Conservation (phyloP, 2,113 vertebrate genomes). For the Gavialis gangeticus region DNA sequence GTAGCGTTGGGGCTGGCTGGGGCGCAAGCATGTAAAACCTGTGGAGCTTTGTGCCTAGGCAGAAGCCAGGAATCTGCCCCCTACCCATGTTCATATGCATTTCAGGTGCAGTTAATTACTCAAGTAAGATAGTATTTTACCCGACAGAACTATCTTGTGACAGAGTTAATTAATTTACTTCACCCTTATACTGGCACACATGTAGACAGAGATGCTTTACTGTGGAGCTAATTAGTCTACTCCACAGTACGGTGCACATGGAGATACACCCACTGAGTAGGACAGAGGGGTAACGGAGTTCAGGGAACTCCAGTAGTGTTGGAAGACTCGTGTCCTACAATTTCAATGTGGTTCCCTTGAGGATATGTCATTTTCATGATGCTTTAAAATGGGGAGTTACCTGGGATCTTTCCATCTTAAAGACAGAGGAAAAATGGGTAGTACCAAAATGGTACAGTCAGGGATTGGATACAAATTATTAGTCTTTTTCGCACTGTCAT, state of each 20-base stretch:
- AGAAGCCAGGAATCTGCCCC: too few relatives aligned
- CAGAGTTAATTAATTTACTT: too few relatives aligned
- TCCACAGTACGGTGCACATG: not conserved
- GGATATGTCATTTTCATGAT: slow-evolving; percentile 54
- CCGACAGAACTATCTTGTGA: too few relatives aligned
- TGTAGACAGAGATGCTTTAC: too few relatives aligned
- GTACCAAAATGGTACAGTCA: slow-evolving; percentile 27
- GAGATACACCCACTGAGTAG: not conserved
- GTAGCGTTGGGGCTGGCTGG: too few relatives aligned
- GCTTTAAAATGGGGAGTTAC: slow-evolving; percentile 70
- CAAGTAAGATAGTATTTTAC: too few relatives aligned
- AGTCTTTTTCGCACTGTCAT: slow-evolving; percentile 28
- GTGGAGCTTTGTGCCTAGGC: too few relatives aligned
- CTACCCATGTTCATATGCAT: too few relatives aligned
- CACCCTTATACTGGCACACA: too few relatives aligned
- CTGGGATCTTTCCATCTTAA: slow-evolving; percentile 38
- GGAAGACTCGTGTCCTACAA: slow-evolving; percentile 27
- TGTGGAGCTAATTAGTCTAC: too few relatives aligned
- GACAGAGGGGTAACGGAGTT: not conserved
- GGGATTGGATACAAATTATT: slow-evolving; percentile 57
- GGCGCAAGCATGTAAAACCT: too few relatives aligned
- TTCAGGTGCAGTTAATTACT: too few relatives aligned
- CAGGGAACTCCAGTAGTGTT: not conserved
- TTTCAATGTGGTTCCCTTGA: slow-evolving; percentile 21
- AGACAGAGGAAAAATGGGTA: not conserved